Base-by-base conservation (phyloP, 2,888 invertebrate genomes). In the Petrolisthes manimaculis region DNA sequence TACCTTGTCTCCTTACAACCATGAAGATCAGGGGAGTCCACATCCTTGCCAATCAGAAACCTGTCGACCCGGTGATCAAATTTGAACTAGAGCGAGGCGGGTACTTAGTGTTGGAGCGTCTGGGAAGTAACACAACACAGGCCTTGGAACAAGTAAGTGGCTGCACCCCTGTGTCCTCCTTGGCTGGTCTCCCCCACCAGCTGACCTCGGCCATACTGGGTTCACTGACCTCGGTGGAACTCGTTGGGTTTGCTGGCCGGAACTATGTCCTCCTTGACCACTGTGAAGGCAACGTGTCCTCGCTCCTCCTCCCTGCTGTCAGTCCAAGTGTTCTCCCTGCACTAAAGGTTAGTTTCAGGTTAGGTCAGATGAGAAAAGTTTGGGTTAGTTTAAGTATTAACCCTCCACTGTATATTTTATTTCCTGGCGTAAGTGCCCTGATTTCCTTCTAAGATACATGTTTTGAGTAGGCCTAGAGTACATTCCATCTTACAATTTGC, bases 21-120 rank as follows among this genome's bases (percentile, higher is more conserved):
- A 37, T 90, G 53, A 86, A 78, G 51, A 78, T 67, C 51, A 88
- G 83, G 56, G 78, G 88, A 12, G 80, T 90, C 56, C 74, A 75
- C n/a, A 83, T 90, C n/a, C 37, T 90, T 24, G 90, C 88, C 21
- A 88, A 79, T 61, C 90, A 90, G 56, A 90, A 90, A 61, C 56
- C 81, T 9, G 80, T 88, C 3, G 82, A 88, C 51, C 88, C 88
- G 67, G 61, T 79, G 6, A 86, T 90, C 37, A 90, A 83, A 14
- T 86, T 80, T 79, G 88, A 88, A n/a, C 51, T 90, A n/a, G 88
- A 88, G 69, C 78, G 86, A 54, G n/a, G 21, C 56, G 86, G 86
- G 9, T 84, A 56, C 24, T 54, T 90, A 51, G 88, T 90, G 9
- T 54, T 90, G 61, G 90, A 90, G 67, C 84, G 90, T 24, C 75